Evolutionary conservation across 2,797 vertebrate genomes (phyloP).

Genomic region (Anas bernieri): DNA sequence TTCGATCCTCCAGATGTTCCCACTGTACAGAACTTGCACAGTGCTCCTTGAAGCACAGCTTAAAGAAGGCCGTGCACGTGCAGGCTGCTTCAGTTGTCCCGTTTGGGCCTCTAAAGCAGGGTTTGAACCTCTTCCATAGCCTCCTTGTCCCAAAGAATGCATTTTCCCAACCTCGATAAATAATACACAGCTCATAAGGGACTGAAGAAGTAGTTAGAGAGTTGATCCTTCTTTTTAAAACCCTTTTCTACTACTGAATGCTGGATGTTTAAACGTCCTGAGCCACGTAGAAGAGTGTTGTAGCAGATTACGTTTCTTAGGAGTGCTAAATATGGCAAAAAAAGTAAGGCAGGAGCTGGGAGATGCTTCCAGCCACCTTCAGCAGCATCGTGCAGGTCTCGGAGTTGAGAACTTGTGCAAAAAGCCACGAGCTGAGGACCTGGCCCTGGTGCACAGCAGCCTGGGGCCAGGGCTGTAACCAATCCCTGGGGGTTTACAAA

Average conservation of each 20-base stretch:
- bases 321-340: background rate
- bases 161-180: background rate
- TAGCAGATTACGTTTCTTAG: rapidly evolving
- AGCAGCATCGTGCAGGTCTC: background rate
- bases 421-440: background rate
- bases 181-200: background rate
- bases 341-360: background rate
- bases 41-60: background rate
- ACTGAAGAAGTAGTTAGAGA: background rate
- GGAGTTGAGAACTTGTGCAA: background rate
- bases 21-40: background rate
- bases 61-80: background rate
- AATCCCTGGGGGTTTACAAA: background rate
- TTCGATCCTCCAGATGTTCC: background rate
- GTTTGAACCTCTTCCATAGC: background rate
- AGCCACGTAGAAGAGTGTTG: background rate
- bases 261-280: background rate
- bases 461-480: background rate
- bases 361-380: background rate
- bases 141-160: rapidly evolving
- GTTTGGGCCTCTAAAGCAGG: background rate
- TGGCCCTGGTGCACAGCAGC: background rate
- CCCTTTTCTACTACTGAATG: background rate
- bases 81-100: background rate
- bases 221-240: background rate